A percentile compares a stretch with the other conserved stretches of the same genome.
Conservation (phyloP, 2,113 vertebrate genomes). For the Phyllopteryx taeniolatus region DNA sequence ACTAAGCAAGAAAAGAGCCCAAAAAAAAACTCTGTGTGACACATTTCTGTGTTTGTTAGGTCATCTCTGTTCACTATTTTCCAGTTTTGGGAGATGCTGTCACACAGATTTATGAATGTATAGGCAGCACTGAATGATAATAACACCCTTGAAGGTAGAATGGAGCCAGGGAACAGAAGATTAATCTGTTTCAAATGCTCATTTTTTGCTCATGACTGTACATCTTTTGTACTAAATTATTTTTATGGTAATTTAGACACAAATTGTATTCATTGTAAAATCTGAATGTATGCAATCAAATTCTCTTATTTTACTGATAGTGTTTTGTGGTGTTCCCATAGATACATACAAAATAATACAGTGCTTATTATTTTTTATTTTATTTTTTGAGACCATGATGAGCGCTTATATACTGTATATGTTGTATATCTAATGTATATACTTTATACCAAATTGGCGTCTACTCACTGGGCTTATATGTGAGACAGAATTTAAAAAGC, state of each 20-base stretch:
- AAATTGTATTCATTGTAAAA: neutral
- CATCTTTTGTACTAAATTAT: neutral
- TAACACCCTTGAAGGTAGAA: neutral
- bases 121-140: neutral
- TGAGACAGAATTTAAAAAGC: too few species aligned
- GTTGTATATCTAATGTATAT: too few species aligned
- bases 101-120: neutral
- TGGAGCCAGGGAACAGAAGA: neutral
- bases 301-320: too few species aligned
- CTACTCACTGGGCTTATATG: too few species aligned
- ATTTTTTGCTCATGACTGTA: neutral
- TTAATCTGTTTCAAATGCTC: neutral
- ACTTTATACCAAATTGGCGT: too few species aligned
- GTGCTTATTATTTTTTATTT: too few species aligned
- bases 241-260: neutral
- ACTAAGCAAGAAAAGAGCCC: too few species aligned
- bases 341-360: too few species aligned
- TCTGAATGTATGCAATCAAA: neutral
- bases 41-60: neutral
- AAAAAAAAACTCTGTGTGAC: too few species aligned
- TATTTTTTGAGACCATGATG: too few species aligned
- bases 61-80: neutral
- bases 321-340: too few species aligned
- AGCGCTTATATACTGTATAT: too few species aligned
- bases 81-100: constrained; percentile 2